Evolutionary conservation across 2,888 invertebrate species (phyloP), one percentile per base, ranked within the genome.

Genomic region (Atherix ibis): DNA sequence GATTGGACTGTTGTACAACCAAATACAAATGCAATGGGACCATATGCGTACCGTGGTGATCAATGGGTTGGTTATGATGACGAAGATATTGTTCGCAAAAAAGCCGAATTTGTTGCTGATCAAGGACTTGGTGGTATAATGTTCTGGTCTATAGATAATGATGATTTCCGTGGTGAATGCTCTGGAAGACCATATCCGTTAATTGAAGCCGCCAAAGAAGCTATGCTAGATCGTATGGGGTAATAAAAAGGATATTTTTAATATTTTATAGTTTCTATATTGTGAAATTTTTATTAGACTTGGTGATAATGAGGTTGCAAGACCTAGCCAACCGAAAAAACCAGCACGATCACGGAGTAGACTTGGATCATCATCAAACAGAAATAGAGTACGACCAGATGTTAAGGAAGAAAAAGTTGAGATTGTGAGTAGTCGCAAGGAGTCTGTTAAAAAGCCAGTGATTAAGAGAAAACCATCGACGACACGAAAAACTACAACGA

Each of bases 11-110:
- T 89, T 5, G 74, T 80, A 43, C 73, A 84, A 41, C 83, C 85
- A 0, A 79, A 85, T 58, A 68, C 77, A 1, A 70, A 72, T 18
- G 80, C 80, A 0, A 81, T 89, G 77, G 91, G 88, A 0, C 92
- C 94, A 0, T 89, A 87, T 49, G 89, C 91, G 2, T 83, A 67
- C 57, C 74, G 73, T 43, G 83, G 73, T 15, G 80, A 88, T 58
- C 89, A 89, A 58, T 92, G 91, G 91, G 89, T 91, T 2, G 88
- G 89, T 1, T 91, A 85, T 52, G 91, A 91, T 50, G 91, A 91
- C 49, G 74, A 82, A 43, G 73, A 74, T 8, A 85, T 87, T 30
- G 84, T 83, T 1, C 71, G 68, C 49, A 74, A 72, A 51, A 89
- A 92, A 67, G 77, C 84, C 0, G 73, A 77, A 47, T 91, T 87